A percentile compares a stretch with the other conserved stretches of the same genome.
phyloP scores from a whole-genome alignment of 2,113 vertebrate species.

The Embiotoca jacksoni region DNA sequence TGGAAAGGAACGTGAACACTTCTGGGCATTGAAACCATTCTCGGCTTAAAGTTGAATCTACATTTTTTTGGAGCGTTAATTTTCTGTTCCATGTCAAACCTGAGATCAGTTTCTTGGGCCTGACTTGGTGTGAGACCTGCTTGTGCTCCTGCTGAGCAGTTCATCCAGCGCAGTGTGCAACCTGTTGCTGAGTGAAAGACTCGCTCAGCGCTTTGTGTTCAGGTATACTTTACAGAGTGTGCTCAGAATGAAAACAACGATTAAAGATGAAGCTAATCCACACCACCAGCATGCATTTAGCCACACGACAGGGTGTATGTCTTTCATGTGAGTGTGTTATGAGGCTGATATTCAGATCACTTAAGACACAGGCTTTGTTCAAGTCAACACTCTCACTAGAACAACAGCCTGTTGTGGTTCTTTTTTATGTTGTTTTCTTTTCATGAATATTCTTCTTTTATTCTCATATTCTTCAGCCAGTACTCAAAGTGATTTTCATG shows the following conservation, averaged over 20 bases:
- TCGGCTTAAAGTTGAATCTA: no score
- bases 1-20: no score
- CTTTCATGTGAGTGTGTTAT: conserved; percentile 8
- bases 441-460: neutral
- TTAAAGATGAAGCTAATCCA: conserved; percentile 60
- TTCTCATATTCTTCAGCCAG: neutral
- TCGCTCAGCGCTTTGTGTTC: conserved; percentile 47
- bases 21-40: no score
- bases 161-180: conserved; percentile 7
- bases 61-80: no score
- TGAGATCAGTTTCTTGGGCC: neutral
- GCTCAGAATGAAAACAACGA: conserved; percentile 59
- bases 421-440: neutral
- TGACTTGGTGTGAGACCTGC: conserved; percentile 14
- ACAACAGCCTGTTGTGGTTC: conserved; percentile 25
- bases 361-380: conserved; percentile 27
- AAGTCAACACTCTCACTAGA: conserved; percentile 23
- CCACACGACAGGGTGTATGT: conserved; percentile 35
- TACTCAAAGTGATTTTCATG: no score
- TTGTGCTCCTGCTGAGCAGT: conserved; percentile 3
- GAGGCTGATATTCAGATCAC: conserved; percentile 41
- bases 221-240: conserved; percentile 54
- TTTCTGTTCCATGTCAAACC: neutral
- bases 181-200: conserved; percentile 38
- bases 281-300: conserved; percentile 19